Conservation (phyloP, 2,797 vertebrate species). For the Sebastes paucispinis region DNA sequence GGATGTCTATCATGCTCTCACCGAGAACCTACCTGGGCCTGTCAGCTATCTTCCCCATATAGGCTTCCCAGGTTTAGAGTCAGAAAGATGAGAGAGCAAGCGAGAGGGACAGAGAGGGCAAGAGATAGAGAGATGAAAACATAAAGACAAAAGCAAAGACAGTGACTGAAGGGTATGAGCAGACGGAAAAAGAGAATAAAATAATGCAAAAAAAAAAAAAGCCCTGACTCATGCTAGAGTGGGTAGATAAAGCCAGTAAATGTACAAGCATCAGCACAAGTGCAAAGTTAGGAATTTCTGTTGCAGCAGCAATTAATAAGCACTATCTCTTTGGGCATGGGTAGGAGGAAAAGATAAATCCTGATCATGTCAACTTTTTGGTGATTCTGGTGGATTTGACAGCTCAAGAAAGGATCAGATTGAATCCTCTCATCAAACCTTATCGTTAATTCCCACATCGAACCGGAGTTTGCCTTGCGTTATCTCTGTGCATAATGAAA, state of each 20-base stretch:
- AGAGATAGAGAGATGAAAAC: slow-evolving; percentile 38
- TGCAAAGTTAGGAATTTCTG: slow-evolving; percentile 52
- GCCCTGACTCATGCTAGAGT: slow-evolving; percentile 49
- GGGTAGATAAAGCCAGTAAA: slow-evolving; percentile 54
- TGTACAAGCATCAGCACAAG: slow-evolving; percentile 69
- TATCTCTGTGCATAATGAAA: slow-evolving; percentile 25
- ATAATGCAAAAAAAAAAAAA: slow-evolving; percentile 40
- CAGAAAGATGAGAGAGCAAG: slow-evolving; percentile 21
- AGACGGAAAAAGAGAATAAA: slow-evolving; percentile 28
- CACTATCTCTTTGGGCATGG: slow-evolving; percentile 32
- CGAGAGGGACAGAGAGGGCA: slow-evolving; percentile 36
- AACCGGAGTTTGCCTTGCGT: slow-evolving; percentile 6
- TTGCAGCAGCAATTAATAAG: slow-evolving; percentile 56
- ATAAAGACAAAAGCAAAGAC: slow-evolving; percentile 30
- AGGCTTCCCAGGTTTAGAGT: slow-evolving; percentile 37
- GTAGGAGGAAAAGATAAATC: slow-evolving; percentile 42
- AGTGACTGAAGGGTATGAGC: slow-evolving; percentile 31
- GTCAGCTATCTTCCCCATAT: slow-evolving; percentile 55
- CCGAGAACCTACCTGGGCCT: slow-evolving; percentile 41
- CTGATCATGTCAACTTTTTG: slow-evolving; percentile 29
- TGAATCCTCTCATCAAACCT: slow-evolving; percentile 35
- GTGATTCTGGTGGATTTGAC: slow-evolving; percentile 41
- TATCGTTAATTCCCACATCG: slow-evolving; percentile 36
- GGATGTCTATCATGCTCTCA: slow-evolving; percentile 50
- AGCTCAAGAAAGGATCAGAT: slow-evolving; percentile 42